These are phyloP conservation scores for Platerodrilus igneus DNA, from an alignment of 2,888 invertebrate species.

Conservation along the genomic window DNA sequence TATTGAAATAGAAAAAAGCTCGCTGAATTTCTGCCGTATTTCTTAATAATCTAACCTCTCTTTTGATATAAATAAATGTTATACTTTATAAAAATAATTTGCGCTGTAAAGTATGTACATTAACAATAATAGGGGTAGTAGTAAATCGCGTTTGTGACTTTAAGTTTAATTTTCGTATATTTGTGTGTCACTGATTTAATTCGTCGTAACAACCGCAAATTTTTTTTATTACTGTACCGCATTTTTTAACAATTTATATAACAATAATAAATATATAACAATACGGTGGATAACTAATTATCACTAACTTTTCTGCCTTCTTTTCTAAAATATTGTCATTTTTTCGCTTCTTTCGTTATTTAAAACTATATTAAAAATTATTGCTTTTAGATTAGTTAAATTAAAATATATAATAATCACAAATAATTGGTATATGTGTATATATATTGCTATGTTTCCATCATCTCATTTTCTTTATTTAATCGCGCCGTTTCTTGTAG, in stretches of 20 bases:
- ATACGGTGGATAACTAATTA: too few species aligned
- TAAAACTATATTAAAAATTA: too few species aligned
- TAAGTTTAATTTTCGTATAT: conserved; percentile 29
- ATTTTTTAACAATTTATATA: too few species aligned
- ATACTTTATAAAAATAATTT: too few species aligned
- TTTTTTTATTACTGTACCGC: too few species aligned
- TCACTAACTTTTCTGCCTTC: too few species aligned
- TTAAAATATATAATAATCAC: too few species aligned
- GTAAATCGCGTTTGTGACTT: conserved; percentile 16
- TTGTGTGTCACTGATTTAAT: conserved; percentile 23
- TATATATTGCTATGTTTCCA: conserved; percentile 8
- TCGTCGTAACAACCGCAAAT: conserved; percentile 22
- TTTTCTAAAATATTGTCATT: conserved; percentile 9
- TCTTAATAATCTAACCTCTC: conserved; percentile 14
- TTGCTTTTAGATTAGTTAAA: too few species aligned
- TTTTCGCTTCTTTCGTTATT: conserved; percentile 6
- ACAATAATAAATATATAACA: conserved; percentile 14
- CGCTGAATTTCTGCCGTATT: conserved; percentile 18
- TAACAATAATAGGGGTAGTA: conserved; percentile 12
- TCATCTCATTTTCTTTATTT: conserved; percentile 14
- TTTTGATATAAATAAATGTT: too few species aligned
- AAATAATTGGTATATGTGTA: too few species aligned
- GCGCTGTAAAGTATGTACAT: too few species aligned
- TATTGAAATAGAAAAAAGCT: conserved; percentile 16
- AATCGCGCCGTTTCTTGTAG: conserved; percentile 10